Conservation (phyloP, 2,888 invertebrate species). For the Apodemia mormo region DNA sequence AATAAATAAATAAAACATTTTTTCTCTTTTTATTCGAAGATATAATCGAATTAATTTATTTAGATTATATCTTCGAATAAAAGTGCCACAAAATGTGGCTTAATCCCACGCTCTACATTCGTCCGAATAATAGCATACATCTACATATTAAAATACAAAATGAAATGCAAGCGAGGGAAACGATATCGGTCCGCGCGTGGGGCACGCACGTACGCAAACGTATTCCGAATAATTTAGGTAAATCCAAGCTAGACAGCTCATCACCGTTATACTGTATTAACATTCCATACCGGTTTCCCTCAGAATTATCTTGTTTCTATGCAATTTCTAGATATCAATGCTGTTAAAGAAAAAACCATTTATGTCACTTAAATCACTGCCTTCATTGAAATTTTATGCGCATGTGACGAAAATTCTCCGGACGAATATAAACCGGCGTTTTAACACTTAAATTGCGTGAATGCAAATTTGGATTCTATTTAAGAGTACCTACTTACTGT, state of each 20-base stretch:
- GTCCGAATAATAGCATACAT: conserved; percentile 29
- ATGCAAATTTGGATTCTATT: conserved; percentile 24
- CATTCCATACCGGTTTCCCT: conserved; percentile 57
- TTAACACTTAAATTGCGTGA: conserved; percentile 23
- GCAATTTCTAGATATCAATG: conserved; percentile 59
- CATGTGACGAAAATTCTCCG: conserved; percentile 23
- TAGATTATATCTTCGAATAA: not conserved
- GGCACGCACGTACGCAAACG: conserved; percentile 60
- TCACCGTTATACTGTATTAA: conserved; percentile 68
- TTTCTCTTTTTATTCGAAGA: no score
- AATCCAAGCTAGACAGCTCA: conserved; percentile 65
- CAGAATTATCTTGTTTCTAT: conserved; percentile 70
- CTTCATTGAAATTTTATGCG: conserved; percentile 44
- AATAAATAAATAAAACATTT: no score
- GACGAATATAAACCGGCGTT: conserved; percentile 18
- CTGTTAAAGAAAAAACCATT: conserved; percentile 32
- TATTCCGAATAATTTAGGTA: conserved; percentile 74
- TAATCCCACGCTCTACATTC: conserved; percentile 44
- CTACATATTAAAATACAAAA: conserved; percentile 29
- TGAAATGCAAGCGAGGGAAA: conserved; percentile 22
- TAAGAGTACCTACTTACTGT: not conserved
- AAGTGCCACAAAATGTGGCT: conserved; percentile 23
- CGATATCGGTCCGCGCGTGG: conserved; percentile 50
- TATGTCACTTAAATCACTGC: conserved; percentile 49
- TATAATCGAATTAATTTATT: not conserved